Conservation (phyloP, 1,140 invertebrate species). For the Bombus impatiens region DNA sequence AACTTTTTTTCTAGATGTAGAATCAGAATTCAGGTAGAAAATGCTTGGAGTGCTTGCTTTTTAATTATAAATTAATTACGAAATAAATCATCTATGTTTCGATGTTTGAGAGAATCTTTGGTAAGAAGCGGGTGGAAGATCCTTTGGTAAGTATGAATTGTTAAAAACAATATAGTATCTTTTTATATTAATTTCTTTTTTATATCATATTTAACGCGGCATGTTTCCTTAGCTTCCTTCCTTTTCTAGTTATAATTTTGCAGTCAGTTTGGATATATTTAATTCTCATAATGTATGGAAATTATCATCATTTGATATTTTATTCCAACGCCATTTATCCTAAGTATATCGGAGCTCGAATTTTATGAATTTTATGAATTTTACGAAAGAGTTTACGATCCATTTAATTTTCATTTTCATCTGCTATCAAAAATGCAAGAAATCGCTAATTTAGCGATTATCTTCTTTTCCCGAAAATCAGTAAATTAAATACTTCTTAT, state of each 20-base stretch:
- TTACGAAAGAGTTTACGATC: not conserved
- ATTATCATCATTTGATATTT: not conserved
- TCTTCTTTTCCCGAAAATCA: no score
- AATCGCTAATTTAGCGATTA: not conserved
- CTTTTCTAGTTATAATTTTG: not conserved
- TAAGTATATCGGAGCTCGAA: not conserved
- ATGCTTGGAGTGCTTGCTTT: no score
- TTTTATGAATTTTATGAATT: not conserved
- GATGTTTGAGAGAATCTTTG: no score
- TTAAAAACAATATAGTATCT: not conserved
- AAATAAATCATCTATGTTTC: no score
- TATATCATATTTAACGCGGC: no score
- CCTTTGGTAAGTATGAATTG: not conserved
- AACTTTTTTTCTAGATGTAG: not conserved
- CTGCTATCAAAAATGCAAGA: not conserved
- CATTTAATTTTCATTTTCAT: not conserved
- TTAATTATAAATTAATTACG: no score
- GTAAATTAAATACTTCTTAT: no score
- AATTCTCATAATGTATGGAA: no score
- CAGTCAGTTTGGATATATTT: not conserved
- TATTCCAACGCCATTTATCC: not conserved
- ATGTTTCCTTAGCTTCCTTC: no score
- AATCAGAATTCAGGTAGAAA: no score
- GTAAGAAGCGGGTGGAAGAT: not conserved
- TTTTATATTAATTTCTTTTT: not conserved